phyloP scores from a whole-genome alignment of 2,797 vertebrate genomes.

The Chloroceryle amazona region DNA sequence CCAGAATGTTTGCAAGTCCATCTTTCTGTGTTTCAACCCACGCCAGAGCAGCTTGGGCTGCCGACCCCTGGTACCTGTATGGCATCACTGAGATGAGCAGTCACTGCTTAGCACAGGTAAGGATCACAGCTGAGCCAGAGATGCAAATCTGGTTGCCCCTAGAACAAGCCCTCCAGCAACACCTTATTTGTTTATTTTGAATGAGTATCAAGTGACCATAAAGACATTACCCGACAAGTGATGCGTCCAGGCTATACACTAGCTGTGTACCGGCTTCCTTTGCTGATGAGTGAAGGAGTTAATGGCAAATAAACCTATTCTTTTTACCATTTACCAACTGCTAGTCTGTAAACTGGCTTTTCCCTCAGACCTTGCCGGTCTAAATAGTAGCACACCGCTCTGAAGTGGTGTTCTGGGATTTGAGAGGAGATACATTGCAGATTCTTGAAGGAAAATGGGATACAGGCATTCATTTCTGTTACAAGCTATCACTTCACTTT shows the following conservation, averaged over 20 bases:
- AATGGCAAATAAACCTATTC: not conserved
- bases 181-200: not conserved
- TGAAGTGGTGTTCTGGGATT: not conserved
- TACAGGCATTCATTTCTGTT: not conserved
- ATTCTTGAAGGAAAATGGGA: slow-evolving; percentile 24
- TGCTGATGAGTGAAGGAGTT: not conserved
- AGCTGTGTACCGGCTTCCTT: not conserved
- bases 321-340: slow-evolving; percentile 37
- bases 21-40: not conserved
- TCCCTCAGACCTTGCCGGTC: not conserved
- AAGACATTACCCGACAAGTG: not conserved
- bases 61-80: fast-evolving
- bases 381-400: slow-evolving; percentile 11
- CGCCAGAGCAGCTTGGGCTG: not conserved
- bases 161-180: not conserved
- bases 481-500: not conserved
- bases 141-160: not conserved
- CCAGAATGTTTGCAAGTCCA: not conserved
- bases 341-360: slow-evolving; percentile 31
- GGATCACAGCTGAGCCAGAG: not conserved
- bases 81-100: not conserved
- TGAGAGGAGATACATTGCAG: not conserved
- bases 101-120: not conserved
- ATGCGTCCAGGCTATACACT: not conserved
- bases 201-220: not conserved